phyloP scores from a whole-genome alignment of 2,797 vertebrate genomes.

The Danio jaintianensis region DNA sequence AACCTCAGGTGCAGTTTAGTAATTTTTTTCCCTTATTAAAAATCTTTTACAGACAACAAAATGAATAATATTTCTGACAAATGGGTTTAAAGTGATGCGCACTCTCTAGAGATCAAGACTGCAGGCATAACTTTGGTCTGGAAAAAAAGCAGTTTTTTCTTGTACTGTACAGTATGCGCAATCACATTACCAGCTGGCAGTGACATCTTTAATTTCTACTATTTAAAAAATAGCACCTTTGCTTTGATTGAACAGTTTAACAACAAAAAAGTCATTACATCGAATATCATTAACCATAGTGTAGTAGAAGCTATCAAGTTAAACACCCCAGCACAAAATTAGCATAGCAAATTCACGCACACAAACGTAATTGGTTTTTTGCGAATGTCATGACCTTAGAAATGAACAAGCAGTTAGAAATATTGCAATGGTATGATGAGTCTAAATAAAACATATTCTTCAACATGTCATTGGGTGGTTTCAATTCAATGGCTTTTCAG shows the following conservation, averaged over 20 bases:
- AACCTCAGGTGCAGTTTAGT: conserved; percentile 1
- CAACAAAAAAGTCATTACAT: background rate
- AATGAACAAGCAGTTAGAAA: background rate
- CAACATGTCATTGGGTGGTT: background rate
- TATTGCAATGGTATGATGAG: background rate
- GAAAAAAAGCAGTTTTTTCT: background rate
- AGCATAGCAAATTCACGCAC: background rate
- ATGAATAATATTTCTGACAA: conserved; percentile 7
- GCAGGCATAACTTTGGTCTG: background rate
- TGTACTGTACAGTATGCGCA: background rate
- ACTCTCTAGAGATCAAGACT: background rate
- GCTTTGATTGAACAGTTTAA: background rate
- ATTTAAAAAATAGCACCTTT: background rate
- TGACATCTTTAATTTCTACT: background rate
- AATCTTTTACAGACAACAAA: conserved; percentile 8
- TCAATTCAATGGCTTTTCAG: background rate
- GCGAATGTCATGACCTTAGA: background rate
- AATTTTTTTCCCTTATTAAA: background rate
- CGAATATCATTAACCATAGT: background rate
- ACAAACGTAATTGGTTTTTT: background rate
- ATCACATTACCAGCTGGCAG: background rate
- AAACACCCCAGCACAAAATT: background rate
- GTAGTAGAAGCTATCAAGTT: background rate
- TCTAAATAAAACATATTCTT: conserved; percentile 10
- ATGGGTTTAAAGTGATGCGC: background rate